Conservation (phyloP, 2,888 invertebrate genomes). For the Hemistola chrysoprasaria region DNA sequence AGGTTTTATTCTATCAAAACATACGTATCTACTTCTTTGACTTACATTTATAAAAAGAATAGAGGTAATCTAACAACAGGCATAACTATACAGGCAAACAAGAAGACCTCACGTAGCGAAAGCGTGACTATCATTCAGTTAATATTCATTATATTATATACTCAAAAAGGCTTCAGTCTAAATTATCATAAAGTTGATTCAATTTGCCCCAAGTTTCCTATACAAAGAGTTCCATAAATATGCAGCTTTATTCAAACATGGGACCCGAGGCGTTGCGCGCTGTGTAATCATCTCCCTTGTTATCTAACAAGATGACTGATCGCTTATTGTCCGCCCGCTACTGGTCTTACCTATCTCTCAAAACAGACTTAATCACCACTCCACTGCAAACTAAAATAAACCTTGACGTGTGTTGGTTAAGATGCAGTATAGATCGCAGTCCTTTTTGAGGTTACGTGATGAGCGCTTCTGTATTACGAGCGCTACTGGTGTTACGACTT, state of each 20-base stretch:
- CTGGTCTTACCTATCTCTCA: constrained; percentile 59
- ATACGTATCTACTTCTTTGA: too few species aligned
- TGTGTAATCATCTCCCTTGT: constrained; percentile 63
- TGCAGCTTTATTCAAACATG: constrained; percentile 30
- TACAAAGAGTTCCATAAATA: constrained; percentile 27
- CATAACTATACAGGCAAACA: too few species aligned
- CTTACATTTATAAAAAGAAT: too few species aligned
- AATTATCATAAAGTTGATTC: constrained; percentile 16
- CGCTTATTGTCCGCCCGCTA: constrained; percentile 75
- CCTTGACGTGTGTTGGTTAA: constrained; percentile 16
- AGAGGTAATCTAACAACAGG: too few species aligned
- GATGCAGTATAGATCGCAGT: neutral
- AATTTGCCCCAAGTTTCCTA: constrained; percentile 15
- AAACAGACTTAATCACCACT: constrained; percentile 38
- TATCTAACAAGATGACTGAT: constrained; percentile 76
- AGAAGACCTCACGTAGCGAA: too few species aligned
- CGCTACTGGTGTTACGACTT: constrained; percentile 45
- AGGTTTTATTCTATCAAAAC: too few species aligned
- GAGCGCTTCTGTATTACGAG: neutral
- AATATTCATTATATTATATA: too few species aligned
- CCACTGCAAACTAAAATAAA: constrained; percentile 29
- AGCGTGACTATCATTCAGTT: too few species aligned
- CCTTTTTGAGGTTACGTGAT: constrained; percentile 4
- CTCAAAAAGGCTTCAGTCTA: constrained; percentile 4
- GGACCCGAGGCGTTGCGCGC: constrained; percentile 21